Evolutionary conservation across 2,797 vertebrate species (phyloP), one percentile per base, ranked within the genome.

Genomic region (Neostethus bicornis): DNA sequence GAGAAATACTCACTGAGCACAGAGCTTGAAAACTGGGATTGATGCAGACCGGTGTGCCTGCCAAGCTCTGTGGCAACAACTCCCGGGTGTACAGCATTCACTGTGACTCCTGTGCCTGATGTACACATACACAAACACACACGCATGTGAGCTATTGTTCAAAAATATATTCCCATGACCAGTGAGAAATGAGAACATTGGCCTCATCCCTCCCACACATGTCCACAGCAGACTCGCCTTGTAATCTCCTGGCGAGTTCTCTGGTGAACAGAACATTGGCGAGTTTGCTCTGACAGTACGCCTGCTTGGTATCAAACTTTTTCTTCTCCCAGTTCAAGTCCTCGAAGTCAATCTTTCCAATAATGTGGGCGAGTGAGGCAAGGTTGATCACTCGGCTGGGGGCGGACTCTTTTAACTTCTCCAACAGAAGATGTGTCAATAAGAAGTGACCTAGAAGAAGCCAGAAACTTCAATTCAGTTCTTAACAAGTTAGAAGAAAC

Each of bases 251-350:
- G 70, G 92, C 92, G 41, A 96, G 89, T 77, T 95, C 94, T 80
- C 83, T 90, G 60, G 93, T 94, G 77, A 95, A 95, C 69, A 96
- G 85, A 64, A 95, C 75, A 3, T 92, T 70, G 42, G 94, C 94
- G 47, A 96, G 91, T 85, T 96, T 96, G 87, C 94, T 96, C 83
- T 95, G 94, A 85, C 94, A 95, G 80, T 96, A 96, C 50, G 94
- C 94, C 24, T 84, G 90, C 77, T 93, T 96, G 13, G 94, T 93
- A 76, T 95, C 69, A 61, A 92, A 96, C 82, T 88, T 92, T 85
- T 85, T 93, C 61, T 70, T 89, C 79, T 94, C 91, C 93, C 93
- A 95, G 87, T 95, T 94, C 74, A 95, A 73, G 83, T 96, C 94
- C 1, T 91, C 84, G 0, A 95, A 93, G 86, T 96, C 93, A 1